Percentiles rank a stretch among this genome's conserved stretches.
Evolutionary conservation across 2,888 invertebrate species (phyloP).

Genomic region (Lithophane ornitopus): DNA sequence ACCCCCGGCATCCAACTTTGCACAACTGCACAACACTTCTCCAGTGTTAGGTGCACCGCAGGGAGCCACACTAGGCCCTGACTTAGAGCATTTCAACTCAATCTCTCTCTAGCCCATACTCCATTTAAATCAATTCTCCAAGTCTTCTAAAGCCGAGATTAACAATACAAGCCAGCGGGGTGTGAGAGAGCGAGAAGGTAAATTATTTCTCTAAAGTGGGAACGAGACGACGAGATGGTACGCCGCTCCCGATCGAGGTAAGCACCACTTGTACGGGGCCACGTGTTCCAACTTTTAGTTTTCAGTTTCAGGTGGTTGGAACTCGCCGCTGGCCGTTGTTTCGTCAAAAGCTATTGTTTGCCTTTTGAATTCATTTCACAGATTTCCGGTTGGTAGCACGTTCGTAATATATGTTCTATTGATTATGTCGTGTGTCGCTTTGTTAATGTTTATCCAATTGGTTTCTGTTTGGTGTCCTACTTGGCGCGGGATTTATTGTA

Average conservation of each 20-base stretch:
- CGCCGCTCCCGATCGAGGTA: conserved; percentile 86
- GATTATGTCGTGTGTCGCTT: conserved; percentile 54
- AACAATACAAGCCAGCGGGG: conserved; percentile 79
- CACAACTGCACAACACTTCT: conserved; percentile 68
- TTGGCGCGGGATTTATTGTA: conserved; percentile 18
- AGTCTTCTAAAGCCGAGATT: conserved; percentile 64
- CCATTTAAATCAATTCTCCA: conserved; percentile 57
- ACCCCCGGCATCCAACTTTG: conserved; percentile 78
- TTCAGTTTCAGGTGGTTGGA: conserved; percentile 73
- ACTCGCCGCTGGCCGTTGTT: conserved; percentile 68
- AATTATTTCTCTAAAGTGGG: conserved; percentile 86
- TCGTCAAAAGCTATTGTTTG: conserved; percentile 66
- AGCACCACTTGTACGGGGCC: conserved; percentile 84
- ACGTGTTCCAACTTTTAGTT: conserved; percentile 86
- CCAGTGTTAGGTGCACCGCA: conserved; percentile 71
- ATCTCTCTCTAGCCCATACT: conserved; percentile 45
- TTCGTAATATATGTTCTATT: conserved; percentile 53
- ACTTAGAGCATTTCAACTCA: conserved; percentile 46
- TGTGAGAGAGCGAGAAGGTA: conserved; percentile 88
- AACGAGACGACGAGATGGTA: conserved; percentile 88
- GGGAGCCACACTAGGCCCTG: conserved; percentile 64
- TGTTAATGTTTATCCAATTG: conserved; percentile 52
- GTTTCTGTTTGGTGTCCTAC: conserved; percentile 38
- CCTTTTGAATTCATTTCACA: conserved; percentile 51
- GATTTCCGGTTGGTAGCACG: conserved; percentile 53